Conservation (phyloP, 2,113 vertebrate genomes). For the Pitta sordida region DNA sequence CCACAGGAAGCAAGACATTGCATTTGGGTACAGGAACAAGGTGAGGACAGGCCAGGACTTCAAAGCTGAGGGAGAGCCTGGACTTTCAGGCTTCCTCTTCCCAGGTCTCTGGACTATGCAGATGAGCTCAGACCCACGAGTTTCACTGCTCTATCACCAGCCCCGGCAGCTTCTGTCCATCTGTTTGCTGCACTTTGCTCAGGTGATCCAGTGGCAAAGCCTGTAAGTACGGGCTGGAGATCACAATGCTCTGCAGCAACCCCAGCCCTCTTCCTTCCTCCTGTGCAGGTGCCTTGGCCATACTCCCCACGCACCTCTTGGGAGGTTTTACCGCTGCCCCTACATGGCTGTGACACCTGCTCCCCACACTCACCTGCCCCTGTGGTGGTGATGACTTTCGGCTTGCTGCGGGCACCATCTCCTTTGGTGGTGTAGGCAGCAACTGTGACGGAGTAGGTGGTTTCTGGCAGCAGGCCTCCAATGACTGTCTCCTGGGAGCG, state of each 20-base stretch:
- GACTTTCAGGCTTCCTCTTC: conserved; percentile 20
- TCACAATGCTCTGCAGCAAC: neutral
- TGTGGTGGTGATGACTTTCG: conserved; percentile 88
- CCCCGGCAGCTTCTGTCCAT: neutral
- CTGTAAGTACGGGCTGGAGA: conserved; percentile 1
- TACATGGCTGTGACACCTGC: neutral
- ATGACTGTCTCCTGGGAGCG: conserved; percentile 82
- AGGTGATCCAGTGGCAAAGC: conserved; percentile 17
- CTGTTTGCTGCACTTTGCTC: neutral
- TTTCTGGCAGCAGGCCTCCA: conserved; percentile 88
- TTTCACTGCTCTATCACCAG: neutral
- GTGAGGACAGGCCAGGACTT: neutral
- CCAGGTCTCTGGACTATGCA: neutral
- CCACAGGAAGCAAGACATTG: neutral
- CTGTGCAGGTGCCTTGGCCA: neutral
- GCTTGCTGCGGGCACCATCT: conserved; percentile 92
- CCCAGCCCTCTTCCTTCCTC: conserved; percentile 4
- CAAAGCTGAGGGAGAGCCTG: conserved; percentile 14
- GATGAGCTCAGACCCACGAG: neutral
- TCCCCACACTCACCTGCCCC: conserved; percentile 83
- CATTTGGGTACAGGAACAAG: neutral
- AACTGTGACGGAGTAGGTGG: conserved; percentile 89
- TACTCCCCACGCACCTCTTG: neutral
- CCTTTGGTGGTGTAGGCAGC: conserved; percentile 94
- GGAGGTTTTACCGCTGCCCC: neutral